Percentiles rank a stretch among this genome's conserved stretches.
Evolutionary conservation across 1,140 invertebrate species (phyloP).

Genomic region (Macrobrachium nipponense): DNA sequence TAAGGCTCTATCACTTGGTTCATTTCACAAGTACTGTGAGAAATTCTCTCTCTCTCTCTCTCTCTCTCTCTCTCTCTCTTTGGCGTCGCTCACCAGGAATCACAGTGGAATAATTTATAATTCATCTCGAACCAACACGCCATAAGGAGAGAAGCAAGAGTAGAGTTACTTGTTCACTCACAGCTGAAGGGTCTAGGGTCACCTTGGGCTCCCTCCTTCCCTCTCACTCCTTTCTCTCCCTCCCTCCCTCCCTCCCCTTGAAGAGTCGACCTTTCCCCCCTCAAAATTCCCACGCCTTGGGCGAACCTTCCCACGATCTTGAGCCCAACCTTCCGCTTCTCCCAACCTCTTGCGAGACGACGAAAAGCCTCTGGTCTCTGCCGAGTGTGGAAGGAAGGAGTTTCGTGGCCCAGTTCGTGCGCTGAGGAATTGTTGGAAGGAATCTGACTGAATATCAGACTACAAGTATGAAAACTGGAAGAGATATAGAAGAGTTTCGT

Average conservation of each 20-base stretch:
- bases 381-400: too few relatives aligned
- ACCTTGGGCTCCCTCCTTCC: neutral
- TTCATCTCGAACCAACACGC: neutral
- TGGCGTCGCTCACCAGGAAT: neutral
- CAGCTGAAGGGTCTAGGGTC: neutral
- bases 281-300: neutral
- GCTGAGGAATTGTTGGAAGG: too few relatives aligned
- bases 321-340: too few relatives aligned
- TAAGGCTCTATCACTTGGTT: neutral
- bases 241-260: neutral
- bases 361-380: too few relatives aligned
- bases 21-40: neutral
- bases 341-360: too few relatives aligned
- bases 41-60: constrained; percentile 3
- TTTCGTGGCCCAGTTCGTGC: too few relatives aligned
- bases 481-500: too few relatives aligned
- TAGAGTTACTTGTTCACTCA: neutral
- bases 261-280: neutral
- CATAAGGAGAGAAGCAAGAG: neutral
- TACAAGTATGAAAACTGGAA: too few relatives aligned
- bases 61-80: constrained; percentile 4
- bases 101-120: neutral
- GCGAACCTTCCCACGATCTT: neutral
- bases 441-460: too few relatives aligned
- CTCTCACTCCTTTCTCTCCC: neutral